A percentile compares a stretch with the other conserved stretches of the same genome.
These are phyloP conservation scores for Drosophila atroscutellata DNA, from an alignment of 2,888 invertebrate genomes.

Conservation along the genomic window DNA sequence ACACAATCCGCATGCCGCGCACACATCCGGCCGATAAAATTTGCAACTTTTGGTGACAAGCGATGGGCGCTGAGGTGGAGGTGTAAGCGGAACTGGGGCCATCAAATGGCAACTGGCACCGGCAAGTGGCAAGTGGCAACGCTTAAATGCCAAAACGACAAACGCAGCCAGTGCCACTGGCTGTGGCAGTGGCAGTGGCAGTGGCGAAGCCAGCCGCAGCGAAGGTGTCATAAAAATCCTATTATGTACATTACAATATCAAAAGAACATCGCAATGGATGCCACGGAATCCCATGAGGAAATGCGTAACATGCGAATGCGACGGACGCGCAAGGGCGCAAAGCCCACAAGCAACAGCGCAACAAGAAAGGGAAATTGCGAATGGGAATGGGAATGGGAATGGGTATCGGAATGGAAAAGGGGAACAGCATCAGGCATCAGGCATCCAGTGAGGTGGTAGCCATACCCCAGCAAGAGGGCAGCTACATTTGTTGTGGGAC, in stretches of 20 bases:
- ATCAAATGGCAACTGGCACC: conserved; percentile 26
- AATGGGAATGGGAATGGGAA: not conserved
- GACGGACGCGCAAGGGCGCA: conserved; percentile 49
- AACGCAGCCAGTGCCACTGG: conserved; percentile 39
- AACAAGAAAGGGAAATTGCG: conserved; percentile 13
- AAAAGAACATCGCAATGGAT: conserved; percentile 66
- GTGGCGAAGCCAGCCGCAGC: conserved; percentile 32
- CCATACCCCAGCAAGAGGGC: conserved; percentile 12
- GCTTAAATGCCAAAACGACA: conserved; percentile 33
- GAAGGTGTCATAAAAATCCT: conserved; percentile 82
- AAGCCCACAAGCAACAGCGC: not conserved
- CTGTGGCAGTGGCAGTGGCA: conserved; percentile 33
- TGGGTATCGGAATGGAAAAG: conserved; percentile 6
- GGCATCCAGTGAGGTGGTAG: conserved; percentile 17
- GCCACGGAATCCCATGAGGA: conserved; percentile 62
- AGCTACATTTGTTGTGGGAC: not conserved
- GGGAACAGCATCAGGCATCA: conserved; percentile 9
- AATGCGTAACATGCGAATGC: conserved; percentile 62
- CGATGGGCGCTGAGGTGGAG: conserved; percentile 20
- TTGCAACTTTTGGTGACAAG: conserved; percentile 78
- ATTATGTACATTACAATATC: conserved; percentile 84
- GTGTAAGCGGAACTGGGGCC: conserved; percentile 19
- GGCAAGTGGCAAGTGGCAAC: conserved; percentile 39
- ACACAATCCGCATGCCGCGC: conserved; percentile 62
- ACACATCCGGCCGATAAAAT: conserved; percentile 76